Base-by-base conservation (phyloP, 2,113 vertebrate genomes). In the Psilopogon haemacephalus region DNA sequence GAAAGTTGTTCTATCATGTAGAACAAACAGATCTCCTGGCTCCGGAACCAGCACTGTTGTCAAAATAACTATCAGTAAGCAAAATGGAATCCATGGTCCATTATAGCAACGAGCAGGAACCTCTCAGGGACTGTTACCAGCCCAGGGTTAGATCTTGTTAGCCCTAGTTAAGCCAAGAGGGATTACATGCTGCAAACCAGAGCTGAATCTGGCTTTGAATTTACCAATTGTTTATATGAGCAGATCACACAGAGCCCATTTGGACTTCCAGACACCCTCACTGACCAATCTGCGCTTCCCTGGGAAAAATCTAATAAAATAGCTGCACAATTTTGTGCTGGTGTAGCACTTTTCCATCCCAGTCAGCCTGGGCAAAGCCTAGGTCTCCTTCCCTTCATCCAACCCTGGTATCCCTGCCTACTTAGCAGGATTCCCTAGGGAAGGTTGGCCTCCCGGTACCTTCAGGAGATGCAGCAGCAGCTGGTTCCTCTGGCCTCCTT, bases 241-340 rank as follows among this genome's bases (percentile, higher is more conserved):
- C 2, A 2, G 46, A 77, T 96, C 77, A 95, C 84, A 80, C 62
- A 67, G 62, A 86, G 72, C 60, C 72, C 6, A 3, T 58, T 94
- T 74, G 69, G 94, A 82, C 78, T 88, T 83, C 78, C 84, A 88
- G 68, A 89, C 79, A 85, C 35, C 12, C 78, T 83, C 56, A 64
- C 68, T 68, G 73, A 40, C 56, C 1, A 4, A 18, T 89, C 18
- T 24, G 9, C 9, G 32, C 42, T 73, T 85, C 75, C n/a, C 48
- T 89, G 91, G 69, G 91, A 92, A 91, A 94, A 89, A 74, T 52
- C 64, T 91, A 77, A 87, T 91, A 92, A 94, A 96, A 93, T 4
- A 88, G 73, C 38, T 1, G 0, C 3, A 4, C 56, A 83, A 5
- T 38, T 70, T 38, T 83, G 48, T 16, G 37, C 5, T 74, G 28